Base-by-base conservation (phyloP, 2,888 invertebrate species). In the Corythucha ciliata region DNA sequence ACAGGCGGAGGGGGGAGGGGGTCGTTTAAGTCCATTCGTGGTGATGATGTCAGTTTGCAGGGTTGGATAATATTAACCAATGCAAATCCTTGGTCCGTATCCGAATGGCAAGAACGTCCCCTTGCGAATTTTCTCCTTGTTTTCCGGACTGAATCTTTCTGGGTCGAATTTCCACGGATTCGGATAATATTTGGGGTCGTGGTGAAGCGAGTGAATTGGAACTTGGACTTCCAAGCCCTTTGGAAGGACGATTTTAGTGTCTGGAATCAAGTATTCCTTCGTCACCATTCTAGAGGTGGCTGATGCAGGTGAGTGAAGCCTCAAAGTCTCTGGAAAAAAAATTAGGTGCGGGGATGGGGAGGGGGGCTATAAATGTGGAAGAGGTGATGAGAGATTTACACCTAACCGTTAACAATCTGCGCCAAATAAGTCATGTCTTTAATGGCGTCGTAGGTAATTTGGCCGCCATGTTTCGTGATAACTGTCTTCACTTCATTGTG, bases 131-230 rank as follows among this genome's bases (percentile, higher is more conserved):
- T 74, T 73, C 39, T 76, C 64, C 55, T 74, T 75, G 24, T 73
- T 72, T 52, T 74, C 73, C 4, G 70, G 66, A 0, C 69, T 63
- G 64, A 79, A 80, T 56, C 79, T 69, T 20, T 78, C 76, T 0
- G 80, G 80, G 45, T 74, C 71, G 54, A 80, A 80, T 24, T 69
- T 69, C 1, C 75, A 70, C 1, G 81, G 81, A 8, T 80, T 70
- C 0, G 76, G 74, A 58, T 74, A 79, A 59, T 74, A 69, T 2
- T 73, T 70, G 0, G 76, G 72, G 61, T 79, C 78, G 64, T 74
- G 74, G 57, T 80, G 79, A 57, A 79, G 73, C 25, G 74, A 72
- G 57, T 73, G 70, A 6, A 72, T 69, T 8, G 78, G 76, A 33
- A 79, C 70, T 16, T 75, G 69, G 5, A 77, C 63, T 20, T 69